phyloP scores from a whole-genome alignment of 2,113 vertebrate species.

The Baryphthengus martii region DNA sequence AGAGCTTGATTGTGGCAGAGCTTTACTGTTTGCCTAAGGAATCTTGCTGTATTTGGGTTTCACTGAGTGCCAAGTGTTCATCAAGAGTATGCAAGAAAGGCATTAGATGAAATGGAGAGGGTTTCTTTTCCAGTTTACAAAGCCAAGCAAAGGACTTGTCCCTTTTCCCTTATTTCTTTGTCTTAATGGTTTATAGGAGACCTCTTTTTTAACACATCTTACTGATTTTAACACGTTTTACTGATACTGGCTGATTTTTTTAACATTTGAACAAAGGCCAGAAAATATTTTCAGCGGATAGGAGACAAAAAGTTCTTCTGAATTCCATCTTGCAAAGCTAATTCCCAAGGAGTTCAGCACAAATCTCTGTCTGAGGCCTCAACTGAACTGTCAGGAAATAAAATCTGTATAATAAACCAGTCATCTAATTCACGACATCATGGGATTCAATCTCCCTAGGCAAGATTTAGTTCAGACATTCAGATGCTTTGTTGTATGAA shows the following conservation, averaged over 20 bases:
- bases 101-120: neutral
- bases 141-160: neutral
- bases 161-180: neutral
- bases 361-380: neutral
- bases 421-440: neutral
- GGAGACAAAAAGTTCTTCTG: neutral
- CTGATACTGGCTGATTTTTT: neutral
- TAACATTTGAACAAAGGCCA: neutral
- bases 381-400: conserved; percentile 11
- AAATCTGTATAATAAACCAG: conserved; percentile 41
- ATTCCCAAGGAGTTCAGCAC: neutral
- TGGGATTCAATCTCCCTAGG: conserved; percentile 23
- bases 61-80: neutral
- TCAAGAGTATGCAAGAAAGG: neutral
- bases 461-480: conserved; percentile 55
- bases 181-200: neutral
- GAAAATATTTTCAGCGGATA: neutral
- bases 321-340: neutral
- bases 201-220: neutral
- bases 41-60: neutral
- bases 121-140: neutral
- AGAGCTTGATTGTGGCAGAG: neutral
- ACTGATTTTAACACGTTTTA: too few species aligned
- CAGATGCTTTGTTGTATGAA: conserved; percentile 41
- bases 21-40: neutral